Base-by-base conservation (phyloP, 2,113 vertebrate genomes). In the Pseudolaguvia tuberculata region DNA sequence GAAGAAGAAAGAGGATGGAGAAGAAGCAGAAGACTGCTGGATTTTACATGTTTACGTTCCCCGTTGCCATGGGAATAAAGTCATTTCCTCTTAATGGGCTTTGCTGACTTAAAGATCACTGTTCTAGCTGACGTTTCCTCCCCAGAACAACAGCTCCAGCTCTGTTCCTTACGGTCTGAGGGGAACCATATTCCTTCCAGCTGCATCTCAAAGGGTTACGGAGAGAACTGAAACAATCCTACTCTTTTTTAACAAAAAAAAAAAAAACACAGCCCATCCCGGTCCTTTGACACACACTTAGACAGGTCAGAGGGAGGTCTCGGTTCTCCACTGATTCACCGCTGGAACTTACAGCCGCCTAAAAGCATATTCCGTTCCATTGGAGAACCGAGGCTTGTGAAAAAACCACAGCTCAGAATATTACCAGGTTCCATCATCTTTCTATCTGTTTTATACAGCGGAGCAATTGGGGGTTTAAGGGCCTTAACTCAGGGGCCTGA, bases 61-160 rank as follows among this genome's bases (percentile, higher is more conserved):
- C 57, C 62, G 14, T 65, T 14, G 35, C 50, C 55, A 45, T 59
- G 74, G 74, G 74, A 76, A 76, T 76, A 58, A 48, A 69, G 66
- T 70, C 55, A 70, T 76, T 76, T 76, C 65, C 74, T 76, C 66
- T 70, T 39, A 39, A 56, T 39, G 65, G 65, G 55, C 27, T 62
- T 73, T 51, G 58, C 47, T 63, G 72, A 52, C 47, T 52, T 74
- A 53, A 25, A 63, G 59, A 74, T 53, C 59, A 65, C 59, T 59
- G 55, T 74, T 74, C 50, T 65, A 66, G 61, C 35, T 17, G 48
- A 74, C 35, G 59, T 55, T 74, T 65, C 59, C 59, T 63, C 59
- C 50, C 45, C 61, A 53, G 14, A 73, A 23, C 51, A 70, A 55
- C 59, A 74, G 61, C 72, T 55, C 12, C 17, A 18, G 72, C 61